Conservation (phyloP, 2,888 invertebrate species). For the Pemphredon lugubris region DNA sequence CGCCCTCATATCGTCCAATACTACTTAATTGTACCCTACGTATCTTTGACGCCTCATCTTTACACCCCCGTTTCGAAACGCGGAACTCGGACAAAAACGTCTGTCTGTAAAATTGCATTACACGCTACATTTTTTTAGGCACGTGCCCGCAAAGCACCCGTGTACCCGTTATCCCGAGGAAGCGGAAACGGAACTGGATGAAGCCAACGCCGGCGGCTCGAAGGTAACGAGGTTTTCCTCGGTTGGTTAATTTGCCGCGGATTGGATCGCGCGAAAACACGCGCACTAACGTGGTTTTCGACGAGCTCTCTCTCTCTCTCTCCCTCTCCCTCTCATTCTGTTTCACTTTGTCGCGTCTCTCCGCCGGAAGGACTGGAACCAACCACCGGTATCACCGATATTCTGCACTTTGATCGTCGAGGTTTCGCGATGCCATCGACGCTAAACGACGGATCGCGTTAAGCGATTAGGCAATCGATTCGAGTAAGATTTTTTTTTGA, state of each 20-base stretch:
- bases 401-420: constrained; percentile 60
- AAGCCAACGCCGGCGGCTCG: constrained; percentile 58
- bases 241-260: constrained; percentile 73
- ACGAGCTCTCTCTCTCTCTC: constrained; percentile 36
- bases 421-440: constrained; percentile 52
- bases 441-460: constrained; percentile 48
- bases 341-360: not conserved
- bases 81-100: not conserved
- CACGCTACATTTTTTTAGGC: constrained; percentile 18
- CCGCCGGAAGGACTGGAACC: constrained; percentile 34
- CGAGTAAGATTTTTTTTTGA: constrained; percentile 9
- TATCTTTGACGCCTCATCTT: not conserved
- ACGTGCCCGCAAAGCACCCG: constrained; percentile 23
- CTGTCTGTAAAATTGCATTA: constrained; percentile 23
- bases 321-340: constrained; percentile 14
- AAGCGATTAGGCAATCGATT: constrained; percentile 39
- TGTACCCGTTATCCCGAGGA: constrained; percentile 60
- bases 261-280: constrained; percentile 75
- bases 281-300: constrained; percentile 68
- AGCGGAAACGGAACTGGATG: constrained; percentile 63
- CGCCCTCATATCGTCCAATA: too few relatives aligned
- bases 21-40: not conserved
- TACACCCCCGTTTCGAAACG: not conserved
- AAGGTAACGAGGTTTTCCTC: constrained; percentile 73
- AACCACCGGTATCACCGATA: constrained; percentile 51